Conservation (phyloP, 2,888 invertebrate species). For the Meganola albula region DNA sequence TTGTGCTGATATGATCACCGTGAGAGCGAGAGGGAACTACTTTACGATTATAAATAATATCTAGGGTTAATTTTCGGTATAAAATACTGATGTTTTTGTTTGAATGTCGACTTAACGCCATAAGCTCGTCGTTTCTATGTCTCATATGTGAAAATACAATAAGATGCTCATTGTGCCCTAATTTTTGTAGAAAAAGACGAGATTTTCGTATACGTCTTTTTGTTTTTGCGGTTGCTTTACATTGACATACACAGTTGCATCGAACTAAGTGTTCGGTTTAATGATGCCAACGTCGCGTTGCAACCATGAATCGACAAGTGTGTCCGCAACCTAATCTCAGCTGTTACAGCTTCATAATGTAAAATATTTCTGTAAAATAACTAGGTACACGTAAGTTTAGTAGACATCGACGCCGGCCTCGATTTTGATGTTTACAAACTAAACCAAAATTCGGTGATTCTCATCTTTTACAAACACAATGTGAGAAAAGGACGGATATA, state of each 20-base stretch:
- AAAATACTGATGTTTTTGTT: constrained; percentile 22
- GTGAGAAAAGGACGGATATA: too few relatives aligned
- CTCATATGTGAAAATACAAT: constrained; percentile 26
- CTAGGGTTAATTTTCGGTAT: constrained; percentile 22
- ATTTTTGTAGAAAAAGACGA: not conserved
- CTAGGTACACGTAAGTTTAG: not conserved
- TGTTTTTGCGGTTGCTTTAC: too few relatives aligned
- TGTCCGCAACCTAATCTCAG: constrained; percentile 10
- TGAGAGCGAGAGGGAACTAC: too few relatives aligned
- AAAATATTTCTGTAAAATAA: constrained; percentile 19
- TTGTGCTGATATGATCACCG: too few relatives aligned
- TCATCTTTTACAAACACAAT: too few relatives aligned
- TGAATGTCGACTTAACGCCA: constrained; percentile 19
- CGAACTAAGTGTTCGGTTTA: too few relatives aligned
- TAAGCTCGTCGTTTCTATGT: constrained; percentile 20
- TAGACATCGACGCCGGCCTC: not conserved
- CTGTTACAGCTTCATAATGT: constrained; percentile 17
- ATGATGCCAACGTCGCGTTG: too few relatives aligned
- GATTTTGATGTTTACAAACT: too few relatives aligned
- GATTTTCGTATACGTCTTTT: too few relatives aligned
- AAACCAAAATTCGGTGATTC: too few relatives aligned
- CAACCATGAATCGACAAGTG: constrained; percentile 1
- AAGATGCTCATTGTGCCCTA: constrained; percentile 15
- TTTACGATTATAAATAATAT: too few relatives aligned
- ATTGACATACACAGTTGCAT: too few relatives aligned